A percentile compares a stretch with the other conserved stretches of the same genome.
phyloP scores from a whole-genome alignment of 2,113 vertebrate genomes.

The Cottus gobio region DNA sequence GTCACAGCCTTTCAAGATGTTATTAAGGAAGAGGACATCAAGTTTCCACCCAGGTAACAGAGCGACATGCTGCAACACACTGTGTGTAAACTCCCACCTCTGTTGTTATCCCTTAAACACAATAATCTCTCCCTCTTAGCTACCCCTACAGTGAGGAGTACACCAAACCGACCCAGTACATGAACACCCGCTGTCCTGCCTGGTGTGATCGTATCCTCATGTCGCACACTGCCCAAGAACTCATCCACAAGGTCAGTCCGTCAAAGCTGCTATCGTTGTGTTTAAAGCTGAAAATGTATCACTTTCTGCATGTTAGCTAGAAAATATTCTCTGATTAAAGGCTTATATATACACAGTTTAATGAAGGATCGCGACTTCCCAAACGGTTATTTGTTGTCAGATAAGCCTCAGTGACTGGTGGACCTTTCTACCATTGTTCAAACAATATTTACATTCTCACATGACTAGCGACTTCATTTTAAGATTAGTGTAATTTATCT shows the following conservation, averaged over 20 bases:
- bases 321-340: background rate
- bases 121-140: conserved; percentile 58
- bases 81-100: background rate
- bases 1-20: conserved; percentile 76
- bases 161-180: conserved; percentile 85
- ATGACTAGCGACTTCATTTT: background rate
- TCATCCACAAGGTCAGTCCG: conserved; percentile 82
- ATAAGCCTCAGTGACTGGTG: background rate
- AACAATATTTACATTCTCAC: background rate
- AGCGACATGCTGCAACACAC: background rate
- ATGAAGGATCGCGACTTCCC: background rate
- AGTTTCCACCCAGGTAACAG: conserved; percentile 85
- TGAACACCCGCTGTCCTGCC: conserved; percentile 87
- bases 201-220: conserved; percentile 89
- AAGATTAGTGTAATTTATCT: background rate
- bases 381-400: background rate
- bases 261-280: background rate
- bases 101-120: background rate
- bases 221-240: conserved; percentile 76
- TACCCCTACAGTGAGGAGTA: conserved; percentile 88
- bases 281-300: background rate
- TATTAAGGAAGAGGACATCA: conserved; percentile 82
- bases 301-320: background rate
- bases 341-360: background rate
- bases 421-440: background rate